Base-by-base conservation (phyloP, 1,140 invertebrate genomes). In the Mizuhopecten yessoensis region DNA sequence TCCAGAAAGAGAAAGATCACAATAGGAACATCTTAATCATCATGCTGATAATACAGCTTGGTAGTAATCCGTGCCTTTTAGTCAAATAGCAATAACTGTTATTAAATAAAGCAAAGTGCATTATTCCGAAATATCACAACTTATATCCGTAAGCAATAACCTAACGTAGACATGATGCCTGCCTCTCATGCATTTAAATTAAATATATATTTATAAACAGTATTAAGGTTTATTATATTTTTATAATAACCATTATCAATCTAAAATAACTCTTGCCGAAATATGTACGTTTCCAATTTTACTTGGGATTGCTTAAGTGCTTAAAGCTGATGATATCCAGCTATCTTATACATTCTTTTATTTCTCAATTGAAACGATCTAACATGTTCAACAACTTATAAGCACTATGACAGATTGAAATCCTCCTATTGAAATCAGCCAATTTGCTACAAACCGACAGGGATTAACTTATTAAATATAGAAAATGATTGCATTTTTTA, bases 381-480 rank as follows among this genome's bases (percentile, higher is more conserved):
- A 75, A 29, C n/a, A 29, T n/a, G 23, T 29, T 29, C 23, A 75
- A 29, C 57, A 17, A 29, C 1, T 0, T 75, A 29, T 75, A 29
- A 75, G n/a, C 29, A 75, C n/a, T 75, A 7, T 5, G 57, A 5
- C 0, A 75, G n/a, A 75, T 75, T 75, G 57, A 75, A 75, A 75
- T 29, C 57, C 57, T 5, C 0, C 57, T 29, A 75, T 75, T 75
- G 23, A 75, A 75, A 3, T 75, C 57, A 5, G 23, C 11, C 9
- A 75, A 75, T 75, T 75, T 75, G 57, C 3, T n/a, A 75, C 57
- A 75, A 9, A 75, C 57, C 57, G 23, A 7, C 17, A n/a, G 13
- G 57, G 57, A 75, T 75, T 75, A 75, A 29, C 23, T 75, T n/a
- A 75, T 75, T 75, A 75, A 75, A 75, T 75, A 2, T n/a, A 75